Percentiles rank a stretch among this genome's conserved stretches.
Conservation (phyloP, 2,113 vertebrate species). For the Probosciger aterrimus region DNA sequence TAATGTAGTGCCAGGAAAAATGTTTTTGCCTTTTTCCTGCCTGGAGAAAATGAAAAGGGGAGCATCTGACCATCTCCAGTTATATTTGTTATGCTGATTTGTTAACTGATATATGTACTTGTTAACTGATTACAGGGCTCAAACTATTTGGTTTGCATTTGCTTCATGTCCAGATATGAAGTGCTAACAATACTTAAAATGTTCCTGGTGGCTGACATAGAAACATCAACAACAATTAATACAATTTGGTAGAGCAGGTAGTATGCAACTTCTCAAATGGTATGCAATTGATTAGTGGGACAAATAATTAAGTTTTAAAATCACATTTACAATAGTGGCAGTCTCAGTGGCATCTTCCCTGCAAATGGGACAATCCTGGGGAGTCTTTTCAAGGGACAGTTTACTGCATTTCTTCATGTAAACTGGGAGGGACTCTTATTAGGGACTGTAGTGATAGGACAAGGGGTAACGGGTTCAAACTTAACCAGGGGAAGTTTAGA, state of each 20-base stretch:
- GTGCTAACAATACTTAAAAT: background rate
- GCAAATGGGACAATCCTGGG: background rate
- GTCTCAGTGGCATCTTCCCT: background rate
- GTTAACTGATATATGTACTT: too few species aligned
- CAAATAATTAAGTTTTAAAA: background rate
- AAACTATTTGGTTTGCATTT: background rate
- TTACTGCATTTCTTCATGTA: background rate
- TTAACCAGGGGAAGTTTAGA: too few species aligned
- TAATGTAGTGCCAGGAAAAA: background rate
- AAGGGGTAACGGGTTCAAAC: too few species aligned
- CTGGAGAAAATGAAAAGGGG: background rate
- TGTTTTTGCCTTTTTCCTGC: background rate
- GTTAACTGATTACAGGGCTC: background rate
- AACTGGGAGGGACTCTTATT: too few species aligned
- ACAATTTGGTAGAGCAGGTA: background rate
- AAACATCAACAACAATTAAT: background rate
- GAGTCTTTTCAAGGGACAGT: background rate
- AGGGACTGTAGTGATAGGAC: too few species aligned
- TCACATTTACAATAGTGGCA: background rate
- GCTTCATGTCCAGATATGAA: background rate
- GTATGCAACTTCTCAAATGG: background rate
- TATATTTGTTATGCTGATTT: background rate
- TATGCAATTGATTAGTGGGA: background rate
- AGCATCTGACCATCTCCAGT: background rate
- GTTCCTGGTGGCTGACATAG: background rate